Percentiles rank a stretch among this genome's conserved stretches.
These are phyloP conservation scores for Raja brachyura DNA, from an alignment of 2,113 vertebrate genomes.

Conservation along the genomic window DNA sequence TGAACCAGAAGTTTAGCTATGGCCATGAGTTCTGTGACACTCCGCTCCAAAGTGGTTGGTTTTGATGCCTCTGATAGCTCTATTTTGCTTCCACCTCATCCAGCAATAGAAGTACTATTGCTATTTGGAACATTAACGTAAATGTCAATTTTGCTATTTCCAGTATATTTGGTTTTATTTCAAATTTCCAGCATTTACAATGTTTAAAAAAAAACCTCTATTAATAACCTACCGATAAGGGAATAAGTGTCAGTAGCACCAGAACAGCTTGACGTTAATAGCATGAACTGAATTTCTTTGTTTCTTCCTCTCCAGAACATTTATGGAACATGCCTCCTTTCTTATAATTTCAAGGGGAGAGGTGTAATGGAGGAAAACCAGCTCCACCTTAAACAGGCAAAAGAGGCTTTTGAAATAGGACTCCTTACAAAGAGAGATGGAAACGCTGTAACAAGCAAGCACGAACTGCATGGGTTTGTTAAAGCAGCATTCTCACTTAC, in stretches of 20 bases:
- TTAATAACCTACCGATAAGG: neutral
- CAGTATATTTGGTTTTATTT: no score
- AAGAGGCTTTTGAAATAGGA: slow-evolving; percentile 77
- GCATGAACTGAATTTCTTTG: neutral
- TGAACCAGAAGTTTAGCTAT: no score
- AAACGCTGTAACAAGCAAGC: slow-evolving; percentile 64
- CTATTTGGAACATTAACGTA: no score
- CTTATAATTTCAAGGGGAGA: slow-evolving; percentile 71
- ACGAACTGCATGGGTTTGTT: slow-evolving; percentile 81
- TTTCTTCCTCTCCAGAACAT: slow-evolving; percentile 61
- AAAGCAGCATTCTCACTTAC: slow-evolving; percentile 77
- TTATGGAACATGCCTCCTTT: slow-evolving; percentile 76
- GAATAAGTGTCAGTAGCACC: neutral
- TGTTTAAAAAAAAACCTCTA: neutral
- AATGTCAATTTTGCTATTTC: no score
- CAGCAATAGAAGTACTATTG: no score
- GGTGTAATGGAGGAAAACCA: slow-evolving; percentile 56
- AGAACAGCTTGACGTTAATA: neutral
- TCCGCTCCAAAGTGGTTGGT: no score
- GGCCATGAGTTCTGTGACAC: no score
- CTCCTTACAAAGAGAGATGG: slow-evolving; percentile 66
- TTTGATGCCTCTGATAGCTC: no score
- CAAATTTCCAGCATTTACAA: no score
- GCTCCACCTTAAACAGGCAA: slow-evolving; percentile 63
- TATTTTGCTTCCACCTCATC: no score